Base-by-base conservation (phyloP, 1,140 invertebrate genomes). In the Agrilus planipennis region DNA sequence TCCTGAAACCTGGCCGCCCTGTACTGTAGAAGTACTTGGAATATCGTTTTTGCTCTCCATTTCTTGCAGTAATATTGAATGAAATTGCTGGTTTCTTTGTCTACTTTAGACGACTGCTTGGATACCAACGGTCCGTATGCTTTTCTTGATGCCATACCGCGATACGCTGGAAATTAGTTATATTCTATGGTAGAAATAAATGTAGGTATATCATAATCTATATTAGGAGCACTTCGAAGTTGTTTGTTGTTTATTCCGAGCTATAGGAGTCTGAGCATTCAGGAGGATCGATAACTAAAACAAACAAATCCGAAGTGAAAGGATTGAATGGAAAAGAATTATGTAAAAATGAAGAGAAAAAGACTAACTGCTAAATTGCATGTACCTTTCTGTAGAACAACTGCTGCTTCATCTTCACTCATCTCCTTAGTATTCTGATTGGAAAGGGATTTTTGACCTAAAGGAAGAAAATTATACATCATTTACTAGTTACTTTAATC, bases 21-120 rank as follows among this genome's bases (percentile, higher is more conserved):
- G 63, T 89, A 88, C 38, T 78, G 74, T 48, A 88, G 63, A 35
- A 89, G 67, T 44, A 88, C 79, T 72, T 88, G 82, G 63, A 85
- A 89, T 29, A 89, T 72, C 34, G 78, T 79, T 55, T 78, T 76
- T 47, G 72, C 73, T 53, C 78, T 81, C 86, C 86, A 89, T 61
- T 78, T 84, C 52, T 72, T 74, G 45, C 72, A 76, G 61, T 73
- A 87, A 34, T 72, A 70, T 45, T 73, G 73, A 29, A 89, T 73
- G 55, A 86, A 81, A 17, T 75, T 65, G 7, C 72, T 73, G 17
- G 79, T 84, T 38, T 77, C 75, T 54, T 73, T 70, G 52, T 79
- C 73, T 34, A 81, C 63, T 30, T 15, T 16, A 30, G 36, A 14
- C 18, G 41, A 45, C 36, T 72, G 67, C 49, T 70, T 70, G 53